Evolutionary conservation across 2,113 vertebrate genomes (phyloP).

Genomic region (Elephas maximus): DNA sequence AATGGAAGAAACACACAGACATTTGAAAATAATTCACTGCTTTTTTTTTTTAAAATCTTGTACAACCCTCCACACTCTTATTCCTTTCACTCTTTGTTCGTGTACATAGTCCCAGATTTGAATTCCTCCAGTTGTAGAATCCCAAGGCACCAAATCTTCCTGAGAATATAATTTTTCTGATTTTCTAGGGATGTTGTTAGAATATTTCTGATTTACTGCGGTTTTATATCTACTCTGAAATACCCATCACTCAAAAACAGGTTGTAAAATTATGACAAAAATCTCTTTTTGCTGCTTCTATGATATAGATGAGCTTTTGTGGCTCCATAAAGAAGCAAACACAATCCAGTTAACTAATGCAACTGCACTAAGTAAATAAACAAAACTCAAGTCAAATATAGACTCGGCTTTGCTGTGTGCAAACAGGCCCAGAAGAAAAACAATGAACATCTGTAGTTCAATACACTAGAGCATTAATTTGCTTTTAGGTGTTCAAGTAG

Average conservation of each 20-base stretch:
- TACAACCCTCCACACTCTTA: background rate
- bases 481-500: constrained; percentile 72
- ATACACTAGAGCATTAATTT: constrained; percentile 49
- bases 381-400: constrained; percentile 74
- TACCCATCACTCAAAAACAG: constrained; percentile 31
- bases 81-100: background rate
- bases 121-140: background rate
- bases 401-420: constrained; percentile 48
- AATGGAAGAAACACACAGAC: constrained; percentile 41
- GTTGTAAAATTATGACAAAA: constrained; percentile 28
- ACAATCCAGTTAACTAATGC: constrained; percentile 61
- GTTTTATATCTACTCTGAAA: constrained; percentile 62
- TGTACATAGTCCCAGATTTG: constrained; percentile 13
- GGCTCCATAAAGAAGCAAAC: constrained; percentile 62
- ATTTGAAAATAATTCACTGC: constrained; percentile 55
- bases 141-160: background rate
- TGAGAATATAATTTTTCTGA: constrained; percentile 53
- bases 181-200: background rate
- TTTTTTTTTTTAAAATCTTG: background rate
- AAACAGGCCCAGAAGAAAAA: constrained; percentile 72
- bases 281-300: background rate
- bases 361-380: constrained; percentile 78
- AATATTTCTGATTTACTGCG: constrained; percentile 60
- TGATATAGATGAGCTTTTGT: constrained; percentile 16
- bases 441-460: constrained; percentile 66